Conservation (phyloP, 2,113 vertebrate genomes). For the Oryzias melastigma region DNA sequence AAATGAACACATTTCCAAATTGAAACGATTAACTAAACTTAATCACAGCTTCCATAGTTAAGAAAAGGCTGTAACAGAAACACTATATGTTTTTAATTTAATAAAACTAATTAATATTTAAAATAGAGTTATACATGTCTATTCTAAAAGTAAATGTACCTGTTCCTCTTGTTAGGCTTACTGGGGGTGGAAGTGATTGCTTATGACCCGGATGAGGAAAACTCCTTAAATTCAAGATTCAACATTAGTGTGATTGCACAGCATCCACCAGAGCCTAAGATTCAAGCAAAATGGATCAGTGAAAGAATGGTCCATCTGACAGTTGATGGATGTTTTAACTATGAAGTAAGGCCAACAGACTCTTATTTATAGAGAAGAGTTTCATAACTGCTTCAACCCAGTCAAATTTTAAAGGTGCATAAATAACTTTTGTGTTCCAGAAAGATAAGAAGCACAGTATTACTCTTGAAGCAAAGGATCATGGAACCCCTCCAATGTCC, state of each 20-base stretch:
- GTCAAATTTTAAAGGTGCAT: too few species aligned
- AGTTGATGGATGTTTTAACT: slow-evolving; percentile 77
- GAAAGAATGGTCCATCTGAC: slow-evolving; percentile 37
- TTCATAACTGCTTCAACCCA: neutral
- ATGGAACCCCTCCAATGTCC: slow-evolving; percentile 55
- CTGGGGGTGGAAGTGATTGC: slow-evolving; percentile 32
- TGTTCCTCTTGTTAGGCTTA: slow-evolving; percentile 31
- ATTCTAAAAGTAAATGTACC: neutral
- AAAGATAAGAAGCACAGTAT: slow-evolving; percentile 58
- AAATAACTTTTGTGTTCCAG: slow-evolving; percentile 49
- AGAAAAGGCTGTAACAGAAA: too few species aligned
- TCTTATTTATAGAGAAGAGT: neutral
- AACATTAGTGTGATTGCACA: slow-evolving; percentile 67
- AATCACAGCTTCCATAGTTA: too few species aligned
- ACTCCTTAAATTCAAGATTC: slow-evolving; percentile 74
- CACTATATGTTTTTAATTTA: too few species aligned
- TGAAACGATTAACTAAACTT: too few species aligned
- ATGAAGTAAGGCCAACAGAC: slow-evolving; percentile 69
- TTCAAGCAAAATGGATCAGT: slow-evolving; percentile 25
- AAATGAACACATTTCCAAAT: neutral
- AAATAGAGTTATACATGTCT: too few species aligned
- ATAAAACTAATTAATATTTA: too few species aligned
- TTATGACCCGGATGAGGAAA: slow-evolving; percentile 35
- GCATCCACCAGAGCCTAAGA: slow-evolving; percentile 48
- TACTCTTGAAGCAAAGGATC: slow-evolving; percentile 66